Base-by-base conservation (phyloP, 1,140 invertebrate genomes). In the Euschistus heros region DNA sequence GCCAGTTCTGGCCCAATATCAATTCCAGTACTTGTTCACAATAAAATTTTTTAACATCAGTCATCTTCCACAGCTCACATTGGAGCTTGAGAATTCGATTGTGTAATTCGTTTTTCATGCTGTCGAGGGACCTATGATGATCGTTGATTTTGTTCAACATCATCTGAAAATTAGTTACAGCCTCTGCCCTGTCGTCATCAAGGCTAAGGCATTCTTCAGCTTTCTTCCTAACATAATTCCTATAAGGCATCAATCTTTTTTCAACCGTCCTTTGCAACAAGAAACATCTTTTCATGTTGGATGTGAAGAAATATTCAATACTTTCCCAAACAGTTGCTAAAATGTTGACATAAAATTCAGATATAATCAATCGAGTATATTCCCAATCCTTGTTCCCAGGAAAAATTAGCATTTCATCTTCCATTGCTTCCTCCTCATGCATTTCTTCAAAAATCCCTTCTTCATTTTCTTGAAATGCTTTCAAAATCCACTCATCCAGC, bases 81-180 rank as follows among this genome's bases (percentile, higher is more conserved):
- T 68, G 47, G 18, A 69, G 44, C 42, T 69, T 65, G 15, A 61
- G 22, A n/a, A 62, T 63, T 33, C 62, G 52, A 33, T 37, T 62
- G 42, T 68, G 57, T 13, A 69, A 13, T 50, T 69, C 68, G 15
- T 57, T 54, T 42, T 68, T 68, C 26, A 68, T 44, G 17, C 30
- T 59, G 15, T 24, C 22, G n/a, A 66, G 26, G n/a, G 22, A 15
- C 2, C 67, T 33, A 14, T 62, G 30, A 55, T 57, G 59, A 15
- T 66, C 65, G 15, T 59, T 30, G 4, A 68, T 24, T 17, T 63
- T 50, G 37, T 69, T 69, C 2, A 69, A 63, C 46, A 64, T 55
- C 10, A 33, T 6, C 20, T 66, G 67, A 62, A 69, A 69, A 55
- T 69, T 63, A n/a, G 52, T 33, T 14, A 68, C 64, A 6, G 66